Base-by-base conservation (phyloP, 2,797 vertebrate species). In the Sebastes diaconus region DNA sequence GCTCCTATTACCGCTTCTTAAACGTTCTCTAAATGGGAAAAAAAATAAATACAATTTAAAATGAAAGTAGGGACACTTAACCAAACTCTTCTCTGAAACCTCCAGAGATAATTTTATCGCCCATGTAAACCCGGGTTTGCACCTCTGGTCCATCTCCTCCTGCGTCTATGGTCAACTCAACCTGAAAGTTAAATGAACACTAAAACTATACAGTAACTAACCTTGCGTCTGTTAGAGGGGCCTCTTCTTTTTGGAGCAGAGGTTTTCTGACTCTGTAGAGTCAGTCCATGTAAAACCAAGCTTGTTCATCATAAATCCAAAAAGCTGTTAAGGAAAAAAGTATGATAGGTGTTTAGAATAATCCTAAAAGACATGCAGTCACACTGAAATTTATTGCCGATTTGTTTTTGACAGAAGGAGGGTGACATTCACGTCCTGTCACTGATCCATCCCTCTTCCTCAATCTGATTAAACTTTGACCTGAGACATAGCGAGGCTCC, bases 391-490 rank as follows among this genome's bases (percentile, higher is more conserved):
- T 9, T 8, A 73, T 18, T 5, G 12, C 22, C 25, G 10, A 4
- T 22, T 71, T 9, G n/a, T 69, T 58, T 58, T 46, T 2, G 14
- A 80, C 3, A 70, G 36, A 64, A 25, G 24, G 5, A 10, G 58
- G 22, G 16, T 25, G 25, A 73, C 67, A 70, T 24, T 57, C 59
- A 55, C 14, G 27, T 68, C 60, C 66, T 61, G 73, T 69, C 80
- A 77, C 11, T 5, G 16, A 68, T 55, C 36, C 29, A 34, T 55
- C 16, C 52, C 14, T 27, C 30, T 14, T 36, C 22, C 32, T 72
- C 34, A 60, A 72, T 84, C 42, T 42, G 69, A 86, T 89, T 79
- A 75, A 73, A 64, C 72, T 84, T 20, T 74, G 73, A 86, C 75
- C 80, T 57, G 34, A 29, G 20, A 22, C 80, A 32, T 8, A 11